Base-by-base conservation (phyloP, 30 jellyfish, hydroid and myxozoan genomes). In the Rhopilema esculentum region DNA sequence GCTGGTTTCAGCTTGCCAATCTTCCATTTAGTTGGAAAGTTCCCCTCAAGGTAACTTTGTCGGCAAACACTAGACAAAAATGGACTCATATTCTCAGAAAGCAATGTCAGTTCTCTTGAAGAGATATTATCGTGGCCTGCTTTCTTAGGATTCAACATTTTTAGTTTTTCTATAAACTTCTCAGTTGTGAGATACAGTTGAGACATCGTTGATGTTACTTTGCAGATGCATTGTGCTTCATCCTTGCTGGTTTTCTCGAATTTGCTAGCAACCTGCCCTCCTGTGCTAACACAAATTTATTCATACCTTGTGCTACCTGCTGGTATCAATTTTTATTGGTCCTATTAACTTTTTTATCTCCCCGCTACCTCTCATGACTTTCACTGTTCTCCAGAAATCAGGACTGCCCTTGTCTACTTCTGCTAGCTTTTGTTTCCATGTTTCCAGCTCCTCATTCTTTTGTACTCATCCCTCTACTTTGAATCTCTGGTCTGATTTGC, bases 1-100 rank as follows among this genome's bases (percentile, higher is more conserved):
- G 49, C 85, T 33, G 85, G 85, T 22, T 40, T 74, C 85, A 74
- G 85, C 49, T 74, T 48, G 85, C 85, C 71, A 74, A 74, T 48
- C 72, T 74, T 74, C 85, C 85, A 48, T 16, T 74, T 74, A 25
- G 85, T 21, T 33, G 51, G 72, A 7, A 74, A 48, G n/a, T 23
- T 20, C 50, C 72, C 72, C 66, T 74, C 85, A 8, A 32, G 40
- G 85, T 74, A 33, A 23, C 85, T 21, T 48, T 32, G 72, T 74
- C 0, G 22, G 29, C 83, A 72, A 21, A 31, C 12, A 30, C 83
- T 72, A n/a, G 40, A 31, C 8, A 49, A 49, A 50, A 51, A 74
- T 22, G 49, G 16, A 50, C 71, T 48, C 28, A 17, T 74, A n/a
- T 48, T 27, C 16, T 74, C 72, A 26, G 85, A 74, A 49, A 74